Percentiles rank a stretch among this genome's conserved stretches.
These are phyloP conservation scores for Poecile atricapillus DNA, from an alignment of 2,113 vertebrate species.

Conservation along the genomic window DNA sequence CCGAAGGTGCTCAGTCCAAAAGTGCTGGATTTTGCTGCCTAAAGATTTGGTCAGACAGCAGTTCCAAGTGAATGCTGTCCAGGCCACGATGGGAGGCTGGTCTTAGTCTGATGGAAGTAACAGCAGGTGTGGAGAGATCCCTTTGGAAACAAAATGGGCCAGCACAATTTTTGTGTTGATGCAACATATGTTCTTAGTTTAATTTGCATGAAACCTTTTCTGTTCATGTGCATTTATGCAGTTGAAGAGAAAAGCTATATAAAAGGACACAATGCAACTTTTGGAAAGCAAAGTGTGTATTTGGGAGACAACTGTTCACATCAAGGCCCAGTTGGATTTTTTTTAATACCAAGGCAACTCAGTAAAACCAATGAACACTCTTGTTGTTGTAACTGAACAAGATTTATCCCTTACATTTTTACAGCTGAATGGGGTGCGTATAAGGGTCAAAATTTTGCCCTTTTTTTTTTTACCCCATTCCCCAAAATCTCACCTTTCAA, in stretches of 20 bases:
- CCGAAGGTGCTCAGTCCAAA: background rate
- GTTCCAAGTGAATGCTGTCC: background rate
- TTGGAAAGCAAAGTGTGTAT: background rate
- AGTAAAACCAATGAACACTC: background rate
- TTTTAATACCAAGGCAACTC: background rate
- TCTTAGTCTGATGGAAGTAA: background rate
- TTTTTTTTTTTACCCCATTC: background rate
- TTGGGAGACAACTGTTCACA: background rate
- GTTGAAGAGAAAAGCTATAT: background rate
- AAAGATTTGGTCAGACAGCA: background rate
- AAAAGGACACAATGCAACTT: background rate
- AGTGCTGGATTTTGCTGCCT: background rate
- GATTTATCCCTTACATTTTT: background rate
- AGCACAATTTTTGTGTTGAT: background rate
- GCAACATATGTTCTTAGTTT: conserved; percentile 19
- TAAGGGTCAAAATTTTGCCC: background rate
- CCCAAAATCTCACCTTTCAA: background rate
- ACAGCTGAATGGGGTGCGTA: background rate
- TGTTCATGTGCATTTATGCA: background rate
- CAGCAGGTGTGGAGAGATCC: conserved; percentile 18
- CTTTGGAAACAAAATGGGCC: background rate
- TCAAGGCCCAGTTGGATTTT: background rate
- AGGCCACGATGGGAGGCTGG: background rate
- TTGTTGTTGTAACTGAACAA: background rate
- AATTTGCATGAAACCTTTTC: conserved; percentile 20